A percentile compares a stretch with the other conserved stretches of the same genome.
Evolutionary conservation across 2,888 invertebrate species (phyloP).

Genomic region (Gortyna flavago): DNA sequence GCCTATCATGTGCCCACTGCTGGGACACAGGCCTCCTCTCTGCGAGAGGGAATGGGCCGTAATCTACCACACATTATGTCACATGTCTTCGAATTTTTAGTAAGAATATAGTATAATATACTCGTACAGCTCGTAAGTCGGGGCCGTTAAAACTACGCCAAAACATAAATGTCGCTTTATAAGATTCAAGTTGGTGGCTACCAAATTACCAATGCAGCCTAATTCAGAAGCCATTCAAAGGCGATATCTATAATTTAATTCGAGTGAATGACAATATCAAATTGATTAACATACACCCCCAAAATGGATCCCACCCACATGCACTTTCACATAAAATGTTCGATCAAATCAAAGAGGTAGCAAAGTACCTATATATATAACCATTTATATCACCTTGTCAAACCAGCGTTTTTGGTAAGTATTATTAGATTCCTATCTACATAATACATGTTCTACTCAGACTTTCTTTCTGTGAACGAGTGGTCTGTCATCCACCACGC

Average conservation of each 20-base stretch:
- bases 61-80: neutral
- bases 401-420: neutral
- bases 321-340: constrained; percentile 29
- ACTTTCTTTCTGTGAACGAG: neutral
- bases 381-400: neutral
- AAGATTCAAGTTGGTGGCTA: neutral
- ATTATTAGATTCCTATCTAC: neutral
- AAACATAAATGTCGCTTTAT: too few relatives aligned
- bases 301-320: constrained; percentile 36
- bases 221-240: constrained; percentile 22
- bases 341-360: neutral
- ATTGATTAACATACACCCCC: constrained; percentile 27
- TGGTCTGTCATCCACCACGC: neutral
- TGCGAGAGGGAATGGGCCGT: neutral
- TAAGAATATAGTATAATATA: too few relatives aligned
- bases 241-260: constrained; percentile 22
- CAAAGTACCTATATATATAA: too few relatives aligned
- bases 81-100: too few relatives aligned
- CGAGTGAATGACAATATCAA: constrained; percentile 36
- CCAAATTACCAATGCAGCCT: neutral
- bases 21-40: neutral
- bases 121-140: too few relatives aligned
- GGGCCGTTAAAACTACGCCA: too few relatives aligned
- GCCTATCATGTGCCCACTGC: too few relatives aligned
- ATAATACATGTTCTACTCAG: too few relatives aligned